These are phyloP conservation scores for Bombus breviceps DNA, from an alignment of 1,140 invertebrate species.

Conservation along the genomic window DNA sequence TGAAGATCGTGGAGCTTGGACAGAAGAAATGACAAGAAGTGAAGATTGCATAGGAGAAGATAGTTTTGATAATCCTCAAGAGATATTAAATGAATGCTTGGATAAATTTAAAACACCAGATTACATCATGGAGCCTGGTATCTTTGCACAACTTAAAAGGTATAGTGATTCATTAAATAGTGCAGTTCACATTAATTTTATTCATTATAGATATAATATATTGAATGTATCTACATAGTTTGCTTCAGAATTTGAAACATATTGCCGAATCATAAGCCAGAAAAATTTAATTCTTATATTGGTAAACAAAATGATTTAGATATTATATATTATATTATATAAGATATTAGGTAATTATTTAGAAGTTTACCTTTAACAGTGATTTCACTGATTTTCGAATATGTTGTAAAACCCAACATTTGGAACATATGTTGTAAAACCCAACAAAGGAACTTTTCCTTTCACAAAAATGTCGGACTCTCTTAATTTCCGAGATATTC, in stretches of 20 bases:
- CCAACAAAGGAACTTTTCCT: too few relatives aligned
- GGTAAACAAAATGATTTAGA: too few relatives aligned
- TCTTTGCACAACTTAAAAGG: conserved; percentile 95
- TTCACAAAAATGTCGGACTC: too few relatives aligned
- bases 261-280: neutral
- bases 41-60: conserved; percentile 86
- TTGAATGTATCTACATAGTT: neutral
- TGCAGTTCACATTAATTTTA: too few relatives aligned
- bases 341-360: too few relatives aligned
- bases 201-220: neutral
- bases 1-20: conserved; percentile 77
- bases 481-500: too few relatives aligned
- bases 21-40: conserved; percentile 76
- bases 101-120: conserved; percentile 95
- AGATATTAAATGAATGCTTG: conserved; percentile 93
- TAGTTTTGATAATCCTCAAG: conserved; percentile 91
- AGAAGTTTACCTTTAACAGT: too few relatives aligned
- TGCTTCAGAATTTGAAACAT: neutral
- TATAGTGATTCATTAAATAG: conserved; percentile 69
- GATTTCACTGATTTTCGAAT: too few relatives aligned
- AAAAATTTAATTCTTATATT: neutral
- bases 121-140: conserved; percentile 99
- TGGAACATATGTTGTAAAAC: too few relatives aligned
- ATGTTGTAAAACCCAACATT: too few relatives aligned
- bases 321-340: too few relatives aligned